phyloP scores from a whole-genome alignment of 2,888 invertebrate species.

The Lycophotia porphyrea region DNA sequence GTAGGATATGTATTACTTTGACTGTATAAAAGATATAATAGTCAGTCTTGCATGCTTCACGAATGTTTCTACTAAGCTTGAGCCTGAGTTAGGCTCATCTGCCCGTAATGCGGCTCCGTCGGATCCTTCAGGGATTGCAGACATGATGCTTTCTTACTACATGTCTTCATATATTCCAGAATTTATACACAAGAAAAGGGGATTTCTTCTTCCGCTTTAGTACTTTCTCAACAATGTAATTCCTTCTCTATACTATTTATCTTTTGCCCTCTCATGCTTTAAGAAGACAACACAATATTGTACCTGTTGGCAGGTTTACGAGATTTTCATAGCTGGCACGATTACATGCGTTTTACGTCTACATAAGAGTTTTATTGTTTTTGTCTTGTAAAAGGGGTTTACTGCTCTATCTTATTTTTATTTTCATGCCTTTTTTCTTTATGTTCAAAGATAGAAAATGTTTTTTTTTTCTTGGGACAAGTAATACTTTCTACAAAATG shows the following conservation, averaged over 20 bases:
- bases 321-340: conserved; percentile 53
- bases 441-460: conserved; percentile 12
- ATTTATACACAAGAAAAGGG: conserved; percentile 19
- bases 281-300: conserved; percentile 23
- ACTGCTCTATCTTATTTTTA: conserved; percentile 58
- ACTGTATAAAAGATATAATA: not conserved
- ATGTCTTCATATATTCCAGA: conserved; percentile 15
- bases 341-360: conserved; percentile 59
- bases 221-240: conserved; percentile 28
- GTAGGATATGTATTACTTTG: not conserved
- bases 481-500: not conserved
- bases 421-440: conserved; percentile 35
- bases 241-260: conserved; percentile 8
- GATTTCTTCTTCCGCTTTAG: conserved; percentile 25
- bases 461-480: not conserved
- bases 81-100: not conserved
- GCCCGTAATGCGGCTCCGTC: not conserved
- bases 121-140: conserved; percentile 11
- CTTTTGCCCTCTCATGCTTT: conserved; percentile 30
- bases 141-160: conserved; percentile 6
- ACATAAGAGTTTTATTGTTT: conserved; percentile 57
- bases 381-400: conserved; percentile 62
- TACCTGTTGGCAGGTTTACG: conserved; percentile 59
- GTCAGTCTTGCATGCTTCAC: not conserved
- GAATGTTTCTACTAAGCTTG: not conserved